phyloP scores from a whole-genome alignment of 23 tunicate species.

The Clavelina lepadiformis region DNA sequence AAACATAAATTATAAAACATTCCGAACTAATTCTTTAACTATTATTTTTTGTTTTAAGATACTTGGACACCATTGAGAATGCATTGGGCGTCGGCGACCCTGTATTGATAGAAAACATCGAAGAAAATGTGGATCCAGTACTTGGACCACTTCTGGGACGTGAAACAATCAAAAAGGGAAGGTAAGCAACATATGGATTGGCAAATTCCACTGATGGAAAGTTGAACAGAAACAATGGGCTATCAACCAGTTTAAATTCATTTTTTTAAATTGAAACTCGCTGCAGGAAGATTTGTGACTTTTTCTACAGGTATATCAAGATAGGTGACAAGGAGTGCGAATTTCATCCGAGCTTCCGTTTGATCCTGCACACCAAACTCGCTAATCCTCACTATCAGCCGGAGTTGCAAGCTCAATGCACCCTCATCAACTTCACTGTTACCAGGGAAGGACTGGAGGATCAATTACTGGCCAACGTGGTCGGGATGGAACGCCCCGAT shows the following conservation, averaged over 20 bases:
- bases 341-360: conserved; percentile 69
- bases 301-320: conserved; percentile 75
- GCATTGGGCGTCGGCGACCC: conserved; percentile 91
- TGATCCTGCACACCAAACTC: conserved; percentile 92
- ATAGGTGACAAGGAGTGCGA: conserved; percentile 99
- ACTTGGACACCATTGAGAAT: conserved; percentile 87
- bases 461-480: conserved; percentile 91
- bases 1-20: too few relatives aligned
- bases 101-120: conserved; percentile 92
- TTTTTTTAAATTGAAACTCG: neutral
- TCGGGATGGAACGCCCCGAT: conserved; percentile 96
- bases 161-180: conserved; percentile 98
- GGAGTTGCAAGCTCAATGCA: conserved; percentile 98
- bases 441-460: conserved; percentile 98
- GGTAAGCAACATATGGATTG: too few relatives aligned
- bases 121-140: conserved; percentile 86
- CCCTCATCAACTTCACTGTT: conserved; percentile 98
- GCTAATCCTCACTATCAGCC: conserved; percentile 99
- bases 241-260: too few relatives aligned
- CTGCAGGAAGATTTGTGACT: too few relatives aligned
- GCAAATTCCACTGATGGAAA: too few relatives aligned
- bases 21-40: too few relatives aligned
- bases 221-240: too few relatives aligned
- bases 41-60: too few relatives aligned
- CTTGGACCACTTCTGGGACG: conserved; percentile 94